Conservation (phyloP, 2,113 vertebrate genomes). For the Amphiprion ocellaris region DNA sequence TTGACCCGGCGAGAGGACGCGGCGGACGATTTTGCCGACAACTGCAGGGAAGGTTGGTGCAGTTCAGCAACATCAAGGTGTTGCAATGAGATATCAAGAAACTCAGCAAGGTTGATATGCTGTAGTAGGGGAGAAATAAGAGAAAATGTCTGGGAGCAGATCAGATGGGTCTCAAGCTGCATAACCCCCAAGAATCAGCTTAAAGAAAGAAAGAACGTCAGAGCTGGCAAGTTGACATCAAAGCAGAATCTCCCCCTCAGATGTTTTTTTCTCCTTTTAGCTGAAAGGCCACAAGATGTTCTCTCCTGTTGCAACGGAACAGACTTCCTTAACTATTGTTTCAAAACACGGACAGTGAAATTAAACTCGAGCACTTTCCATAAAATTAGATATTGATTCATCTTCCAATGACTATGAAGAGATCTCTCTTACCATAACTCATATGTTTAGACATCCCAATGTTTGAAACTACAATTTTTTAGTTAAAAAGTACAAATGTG, state of each 20-base stretch:
- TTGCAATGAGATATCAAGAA: constrained; percentile 67
- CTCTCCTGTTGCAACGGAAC: constrained; percentile 19
- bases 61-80: constrained; percentile 69
- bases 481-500: too few species aligned
- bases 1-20: constrained; percentile 40
- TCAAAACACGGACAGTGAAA: constrained; percentile 42
- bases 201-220: constrained; percentile 69
- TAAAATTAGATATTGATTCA: constrained; percentile 72
- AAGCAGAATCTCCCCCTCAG: constrained; percentile 61
- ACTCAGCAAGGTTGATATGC: constrained; percentile 49
- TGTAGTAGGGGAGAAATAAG: constrained; percentile 47
- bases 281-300: constrained; percentile 64
- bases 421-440: constrained; percentile 9
- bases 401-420: constrained; percentile 44
- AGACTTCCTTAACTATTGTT: constrained; percentile 12
- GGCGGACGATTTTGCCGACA: constrained; percentile 46
- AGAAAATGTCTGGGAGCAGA: constrained; percentile 60
- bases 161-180: constrained; percentile 63
- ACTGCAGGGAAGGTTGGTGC: constrained; percentile 43
- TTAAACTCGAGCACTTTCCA: constrained; percentile 62
- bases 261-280: constrained; percentile 59
- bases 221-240: constrained; percentile 72
- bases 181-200: constrained; percentile 69
- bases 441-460: too few species aligned
- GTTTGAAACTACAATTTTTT: too few species aligned